Evolutionary conservation across 2,113 vertebrate species (phyloP).

Genomic region (Aegotheles bennettii): DNA sequence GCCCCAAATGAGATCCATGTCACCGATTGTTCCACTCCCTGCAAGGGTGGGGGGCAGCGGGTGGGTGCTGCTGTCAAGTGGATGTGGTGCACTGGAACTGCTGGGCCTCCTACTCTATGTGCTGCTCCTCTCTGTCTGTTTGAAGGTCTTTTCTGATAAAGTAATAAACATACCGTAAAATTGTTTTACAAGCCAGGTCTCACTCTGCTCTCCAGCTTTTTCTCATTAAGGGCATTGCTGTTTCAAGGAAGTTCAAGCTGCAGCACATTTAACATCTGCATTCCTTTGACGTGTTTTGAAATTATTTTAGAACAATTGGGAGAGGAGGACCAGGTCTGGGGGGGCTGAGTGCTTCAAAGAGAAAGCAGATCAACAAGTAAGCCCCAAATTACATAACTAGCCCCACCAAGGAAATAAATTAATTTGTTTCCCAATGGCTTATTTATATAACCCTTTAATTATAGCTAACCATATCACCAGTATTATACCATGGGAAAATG

Average conservation of each 20-base stretch:
- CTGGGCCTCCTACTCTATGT: not conserved
- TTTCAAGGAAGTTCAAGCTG: slow-evolving; percentile 27
- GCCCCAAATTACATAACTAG: slow-evolving; percentile 37
- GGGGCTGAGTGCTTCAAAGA: not conserved
- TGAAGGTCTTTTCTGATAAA: slow-evolving; percentile 15
- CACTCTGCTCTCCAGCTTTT: slow-evolving; percentile 48
- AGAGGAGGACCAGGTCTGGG: not conserved
- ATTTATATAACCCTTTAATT: slow-evolving; percentile 80
- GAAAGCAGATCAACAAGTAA: not conserved
- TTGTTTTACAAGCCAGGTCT: slow-evolving; percentile 54
- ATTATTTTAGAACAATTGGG: slow-evolving; percentile 25
- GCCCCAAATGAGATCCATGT: not conserved
- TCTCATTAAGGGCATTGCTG: slow-evolving; percentile 36
- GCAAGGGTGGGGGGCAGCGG: fast-evolving
- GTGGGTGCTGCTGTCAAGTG: not conserved
- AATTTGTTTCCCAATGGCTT: slow-evolving; percentile 74
- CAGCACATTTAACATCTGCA: slow-evolving; percentile 18
- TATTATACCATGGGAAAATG: slow-evolving; percentile 78
- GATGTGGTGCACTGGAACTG: not conserved
- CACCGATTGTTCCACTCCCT: not conserved
- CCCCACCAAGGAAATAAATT: slow-evolving; percentile 62
- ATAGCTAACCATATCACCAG: slow-evolving; percentile 70
- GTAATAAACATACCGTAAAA: slow-evolving; percentile 39
- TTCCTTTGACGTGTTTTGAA: slow-evolving; percentile 43
- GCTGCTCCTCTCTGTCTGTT: not conserved